phyloP scores from a whole-genome alignment of 1,140 invertebrate species.

The Drosophila varians region DNA sequence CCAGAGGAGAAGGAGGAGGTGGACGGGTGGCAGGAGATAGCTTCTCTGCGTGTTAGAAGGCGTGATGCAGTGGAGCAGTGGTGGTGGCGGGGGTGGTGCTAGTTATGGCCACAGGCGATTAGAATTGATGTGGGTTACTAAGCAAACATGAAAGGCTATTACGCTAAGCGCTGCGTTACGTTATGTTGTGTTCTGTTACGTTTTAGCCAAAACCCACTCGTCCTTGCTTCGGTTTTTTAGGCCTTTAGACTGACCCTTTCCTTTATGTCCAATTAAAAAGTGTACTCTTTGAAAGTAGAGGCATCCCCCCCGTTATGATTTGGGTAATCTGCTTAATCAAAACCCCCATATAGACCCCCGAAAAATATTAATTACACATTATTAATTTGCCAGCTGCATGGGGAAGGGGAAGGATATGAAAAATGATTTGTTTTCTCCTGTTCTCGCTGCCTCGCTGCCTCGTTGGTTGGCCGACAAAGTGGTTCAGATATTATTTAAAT shows the following conservation, averaged over 20 bases:
- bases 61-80: constrained; percentile 8
- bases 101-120: constrained; percentile 63
- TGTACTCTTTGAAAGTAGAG: not conserved
- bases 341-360: not conserved
- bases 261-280: constrained; percentile 42
- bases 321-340: not conserved
- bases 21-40: constrained; percentile 20
- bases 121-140: constrained; percentile 82
- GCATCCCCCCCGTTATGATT: not conserved
- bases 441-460: constrained; percentile 5
- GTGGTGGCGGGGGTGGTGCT: constrained; percentile 5
- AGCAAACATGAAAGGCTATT: constrained; percentile 82
- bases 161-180: constrained; percentile 77
- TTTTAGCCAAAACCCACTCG: constrained; percentile 1
- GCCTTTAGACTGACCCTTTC: not conserved
- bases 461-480: constrained; percentile 47
- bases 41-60: not conserved
- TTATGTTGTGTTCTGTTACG: constrained; percentile 47
- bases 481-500: constrained; percentile 76
- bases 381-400: constrained; percentile 66
- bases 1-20: constrained; percentile 1
- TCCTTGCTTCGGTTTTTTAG: not conserved
- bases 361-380: constrained; percentile 78
- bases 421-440: constrained; percentile 74
- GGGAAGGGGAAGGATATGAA: constrained; percentile 65